Percentiles rank a stretch among this genome's conserved stretches.
Evolutionary conservation across 2,113 vertebrate genomes (phyloP).

Genomic region (Chloropsis hardwickii): DNA sequence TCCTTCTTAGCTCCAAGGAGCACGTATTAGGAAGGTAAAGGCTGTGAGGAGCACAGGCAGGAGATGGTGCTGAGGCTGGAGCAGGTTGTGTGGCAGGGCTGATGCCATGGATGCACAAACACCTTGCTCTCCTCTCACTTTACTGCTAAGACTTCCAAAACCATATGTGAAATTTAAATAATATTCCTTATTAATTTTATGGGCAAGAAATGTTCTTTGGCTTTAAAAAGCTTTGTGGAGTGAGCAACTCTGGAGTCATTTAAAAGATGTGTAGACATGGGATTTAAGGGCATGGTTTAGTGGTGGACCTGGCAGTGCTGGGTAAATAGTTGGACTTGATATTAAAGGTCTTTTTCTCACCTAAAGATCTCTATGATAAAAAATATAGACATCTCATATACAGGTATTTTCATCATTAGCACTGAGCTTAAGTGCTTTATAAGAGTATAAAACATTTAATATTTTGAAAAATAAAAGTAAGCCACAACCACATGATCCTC

Average conservation of each 20-base stretch:
- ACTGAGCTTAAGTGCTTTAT: background rate
- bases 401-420: background rate
- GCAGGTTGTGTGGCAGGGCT: background rate
- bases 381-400: background rate
- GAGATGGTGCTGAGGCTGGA: background rate
- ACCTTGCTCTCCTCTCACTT: background rate
- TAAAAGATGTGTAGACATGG: background rate
- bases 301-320: background rate
- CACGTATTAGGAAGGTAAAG: background rate
- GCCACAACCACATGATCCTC: background rate
- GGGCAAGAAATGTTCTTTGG: background rate
- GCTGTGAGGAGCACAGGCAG: background rate
- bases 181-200: background rate
- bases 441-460: background rate
- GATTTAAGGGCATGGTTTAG: background rate
- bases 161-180: background rate
- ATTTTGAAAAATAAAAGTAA: background rate
- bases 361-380: background rate
- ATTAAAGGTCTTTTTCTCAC: background rate
- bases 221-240: background rate
- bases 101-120: background rate
- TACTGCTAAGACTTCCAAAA: background rate
- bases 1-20: background rate
- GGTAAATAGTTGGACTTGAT: background rate
- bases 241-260: background rate